Conservation (phyloP, 2,797 vertebrate species). For the Fundulus diaphanus region DNA sequence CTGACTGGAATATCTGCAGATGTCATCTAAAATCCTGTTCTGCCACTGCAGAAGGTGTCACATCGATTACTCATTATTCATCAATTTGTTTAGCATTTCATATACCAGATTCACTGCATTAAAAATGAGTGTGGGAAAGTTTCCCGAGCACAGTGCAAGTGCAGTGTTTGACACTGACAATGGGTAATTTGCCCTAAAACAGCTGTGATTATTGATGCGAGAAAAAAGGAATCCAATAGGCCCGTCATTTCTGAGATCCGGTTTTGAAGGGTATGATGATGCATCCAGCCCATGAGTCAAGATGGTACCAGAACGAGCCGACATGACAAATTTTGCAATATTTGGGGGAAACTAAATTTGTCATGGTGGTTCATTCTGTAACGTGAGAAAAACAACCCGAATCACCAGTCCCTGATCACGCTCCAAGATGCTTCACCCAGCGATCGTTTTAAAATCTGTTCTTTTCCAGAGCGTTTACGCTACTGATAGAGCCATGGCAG, state of each 20-base stretch:
- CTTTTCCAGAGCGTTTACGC: too few species aligned
- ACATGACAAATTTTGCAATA: too few species aligned
- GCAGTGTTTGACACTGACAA: conserved; percentile 57
- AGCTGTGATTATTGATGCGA: conserved; percentile 91
- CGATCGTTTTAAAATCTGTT: too few species aligned
- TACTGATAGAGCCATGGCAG: too few species aligned
- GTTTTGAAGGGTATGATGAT: conserved; percentile 76
- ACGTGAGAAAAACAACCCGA: too few species aligned
- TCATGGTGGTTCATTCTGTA: too few species aligned
- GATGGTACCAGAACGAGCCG: too few species aligned
- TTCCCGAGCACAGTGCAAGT: conserved; percentile 70
- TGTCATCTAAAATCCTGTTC: neutral
- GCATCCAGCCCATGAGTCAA: too few species aligned
- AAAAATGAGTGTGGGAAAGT: conserved; percentile 27
- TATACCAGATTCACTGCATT: neutral
- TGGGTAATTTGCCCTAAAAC: conserved; percentile 85
- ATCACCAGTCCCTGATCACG: too few species aligned
- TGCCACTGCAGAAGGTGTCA: neutral
- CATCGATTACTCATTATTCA: neutral
- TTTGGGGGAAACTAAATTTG: too few species aligned
- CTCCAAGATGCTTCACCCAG: too few species aligned
- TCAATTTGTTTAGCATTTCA: neutral
- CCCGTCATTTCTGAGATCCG: conserved; percentile 89
- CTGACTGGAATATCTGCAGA: neutral
- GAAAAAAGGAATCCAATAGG: conserved; percentile 91